phyloP scores from a whole-genome alignment of 30 jellyfish, hydroid and myxozoan species.

The Cassiopea xamachana region DNA sequence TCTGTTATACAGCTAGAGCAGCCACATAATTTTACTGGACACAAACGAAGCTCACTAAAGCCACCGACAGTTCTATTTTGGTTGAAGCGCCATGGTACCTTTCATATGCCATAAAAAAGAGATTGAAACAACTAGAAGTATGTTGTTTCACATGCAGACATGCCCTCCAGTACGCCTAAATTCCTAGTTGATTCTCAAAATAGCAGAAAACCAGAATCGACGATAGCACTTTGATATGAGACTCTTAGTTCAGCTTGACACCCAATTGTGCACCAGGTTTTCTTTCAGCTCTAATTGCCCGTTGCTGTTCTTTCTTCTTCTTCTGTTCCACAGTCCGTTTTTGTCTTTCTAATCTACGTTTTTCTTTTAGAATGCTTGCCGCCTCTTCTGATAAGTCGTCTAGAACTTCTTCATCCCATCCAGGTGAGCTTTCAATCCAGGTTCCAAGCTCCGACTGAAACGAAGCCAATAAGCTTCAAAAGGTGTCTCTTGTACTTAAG shows the following conservation, averaged over 20 bases:
- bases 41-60: no score
- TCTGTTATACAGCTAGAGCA: no score
- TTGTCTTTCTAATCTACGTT: conserved; percentile 49
- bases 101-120: no score
- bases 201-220: no score
- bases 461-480: neutral
- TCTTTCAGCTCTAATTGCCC: conserved; percentile 33
- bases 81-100: no score
- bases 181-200: no score
- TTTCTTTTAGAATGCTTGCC: conserved; percentile 39
- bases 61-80: no score
- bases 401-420: conserved; percentile 55
- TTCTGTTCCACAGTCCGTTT: conserved; percentile 47
- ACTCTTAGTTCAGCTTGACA: conserved; percentile 1
- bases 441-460: conserved; percentile 65
- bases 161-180: no score
- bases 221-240: neutral
- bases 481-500: neutral
- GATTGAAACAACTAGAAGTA: no score
- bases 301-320: conserved; percentile 55
- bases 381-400: conserved; percentile 69
- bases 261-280: conserved; percentile 7
- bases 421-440: conserved; percentile 50
- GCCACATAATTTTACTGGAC: no score
- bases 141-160: no score